phyloP scores from a whole-genome alignment of 2,113 vertebrate genomes.

The Vidua chalybeata region DNA sequence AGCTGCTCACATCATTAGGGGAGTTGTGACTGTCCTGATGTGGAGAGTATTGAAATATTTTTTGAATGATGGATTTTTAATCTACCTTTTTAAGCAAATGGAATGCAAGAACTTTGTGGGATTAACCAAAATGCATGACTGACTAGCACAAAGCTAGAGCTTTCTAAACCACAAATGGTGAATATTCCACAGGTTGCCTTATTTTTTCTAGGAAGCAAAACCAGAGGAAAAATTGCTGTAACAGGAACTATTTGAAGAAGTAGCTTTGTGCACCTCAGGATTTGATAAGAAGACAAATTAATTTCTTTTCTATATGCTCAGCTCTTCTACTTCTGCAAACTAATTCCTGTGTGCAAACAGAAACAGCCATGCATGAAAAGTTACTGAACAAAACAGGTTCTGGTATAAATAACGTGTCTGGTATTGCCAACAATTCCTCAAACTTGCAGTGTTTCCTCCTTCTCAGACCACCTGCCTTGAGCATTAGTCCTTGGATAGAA shows the following conservation, averaged over 20 bases:
- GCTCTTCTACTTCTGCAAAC: neutral
- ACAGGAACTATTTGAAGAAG: neutral
- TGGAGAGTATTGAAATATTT: neutral
- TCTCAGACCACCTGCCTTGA: neutral
- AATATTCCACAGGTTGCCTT: neutral
- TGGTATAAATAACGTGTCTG: neutral
- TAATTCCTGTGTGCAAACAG: neutral
- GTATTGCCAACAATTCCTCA: neutral
- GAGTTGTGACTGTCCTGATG: neutral
- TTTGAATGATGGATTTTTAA: neutral
- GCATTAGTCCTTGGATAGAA: neutral
- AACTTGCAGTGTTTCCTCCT: neutral
- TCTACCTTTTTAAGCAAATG: neutral
- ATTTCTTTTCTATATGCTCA: neutral
- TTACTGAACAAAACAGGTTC: neutral
- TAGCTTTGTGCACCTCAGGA: neutral
- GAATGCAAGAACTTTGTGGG: neutral
- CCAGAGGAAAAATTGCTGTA: neutral
- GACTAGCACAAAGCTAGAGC: neutral
- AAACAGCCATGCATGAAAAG: neutral
- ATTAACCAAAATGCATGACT: neutral
- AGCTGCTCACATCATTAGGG: neutral
- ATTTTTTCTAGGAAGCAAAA: neutral
- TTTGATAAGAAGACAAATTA: neutral
- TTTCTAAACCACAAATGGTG: neutral